A percentile compares a stretch with the other conserved stretches of the same genome.
Evolutionary conservation across 1,140 invertebrate genomes (phyloP).

Genomic region (Carcinoscorpius rotundicauda): DNA sequence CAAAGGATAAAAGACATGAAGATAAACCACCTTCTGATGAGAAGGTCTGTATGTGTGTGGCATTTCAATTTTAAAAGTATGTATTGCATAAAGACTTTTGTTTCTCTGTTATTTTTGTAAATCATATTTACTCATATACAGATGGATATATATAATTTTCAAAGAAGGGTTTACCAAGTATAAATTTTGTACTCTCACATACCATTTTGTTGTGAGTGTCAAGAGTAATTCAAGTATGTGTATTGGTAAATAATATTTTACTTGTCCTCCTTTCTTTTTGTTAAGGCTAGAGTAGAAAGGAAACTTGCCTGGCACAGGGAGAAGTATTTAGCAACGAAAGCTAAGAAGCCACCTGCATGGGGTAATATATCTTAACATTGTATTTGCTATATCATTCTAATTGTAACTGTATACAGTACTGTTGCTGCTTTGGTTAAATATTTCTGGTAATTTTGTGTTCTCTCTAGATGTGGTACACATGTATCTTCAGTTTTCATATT

Average conservation of each 20-base stretch:
- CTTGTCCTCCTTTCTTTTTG: too few species aligned
- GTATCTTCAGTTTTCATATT: not conserved
- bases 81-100: too few species aligned
- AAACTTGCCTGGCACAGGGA: constrained; percentile 37
- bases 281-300: constrained; percentile 33
- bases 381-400: constrained; percentile 7
- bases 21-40: constrained; percentile 26
- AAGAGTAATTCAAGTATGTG: not conserved
- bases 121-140: too few species aligned
- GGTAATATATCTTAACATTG: constrained; percentile 39
- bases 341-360: constrained; percentile 65
- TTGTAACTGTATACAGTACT: not conserved
- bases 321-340: constrained; percentile 43
- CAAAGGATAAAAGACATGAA: constrained; percentile 40
- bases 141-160: too few species aligned
- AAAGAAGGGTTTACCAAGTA: too few species aligned
- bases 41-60: constrained; percentile 23
- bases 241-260: not conserved
- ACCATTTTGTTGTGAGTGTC: not conserved
- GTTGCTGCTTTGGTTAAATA: not conserved
- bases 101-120: too few species aligned
- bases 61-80: not conserved
- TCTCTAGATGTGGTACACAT: too few species aligned
- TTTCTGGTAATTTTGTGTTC: not conserved
- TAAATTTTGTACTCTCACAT: too few species aligned